A percentile compares a stretch with the other conserved stretches of the same genome.
Evolutionary conservation across 2,888 invertebrate species (phyloP).

Genomic region (Tribolium freemani): DNA sequence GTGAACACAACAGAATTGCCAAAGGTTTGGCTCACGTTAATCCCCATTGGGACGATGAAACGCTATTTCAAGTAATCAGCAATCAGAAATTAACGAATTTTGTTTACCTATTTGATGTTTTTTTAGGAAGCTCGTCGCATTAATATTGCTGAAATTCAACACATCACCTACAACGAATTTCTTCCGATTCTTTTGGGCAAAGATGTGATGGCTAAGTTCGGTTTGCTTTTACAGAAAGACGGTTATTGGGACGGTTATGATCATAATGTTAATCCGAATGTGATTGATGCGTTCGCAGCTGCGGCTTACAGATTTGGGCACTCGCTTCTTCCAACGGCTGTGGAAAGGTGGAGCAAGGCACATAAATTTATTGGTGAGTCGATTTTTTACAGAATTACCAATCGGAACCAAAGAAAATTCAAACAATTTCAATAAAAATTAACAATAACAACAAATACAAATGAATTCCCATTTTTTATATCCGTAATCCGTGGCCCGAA

Average conservation of each 20-base stretch:
- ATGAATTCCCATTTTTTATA: too few species aligned
- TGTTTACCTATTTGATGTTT: background rate
- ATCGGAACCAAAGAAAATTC: too few species aligned
- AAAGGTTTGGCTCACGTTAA: constrained; percentile 82
- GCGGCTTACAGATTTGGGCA: constrained; percentile 95
- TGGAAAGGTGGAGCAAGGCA: constrained; percentile 95
- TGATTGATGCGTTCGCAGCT: constrained; percentile 90
- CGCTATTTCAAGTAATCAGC: constrained; percentile 79
- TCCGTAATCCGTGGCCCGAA: too few species aligned
- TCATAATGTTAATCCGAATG: constrained; percentile 86
- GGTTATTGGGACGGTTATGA: constrained; percentile 90
- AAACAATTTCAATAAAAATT: too few species aligned
- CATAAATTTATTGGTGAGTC: constrained; percentile 89
- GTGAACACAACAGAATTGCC: constrained; percentile 92
- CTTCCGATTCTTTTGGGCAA: constrained; percentile 90
- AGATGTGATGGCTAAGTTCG: constrained; percentile 93
- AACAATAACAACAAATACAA: too few species aligned
- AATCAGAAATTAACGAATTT: background rate
- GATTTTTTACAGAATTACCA: background rate
- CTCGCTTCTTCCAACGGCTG: constrained; percentile 89
- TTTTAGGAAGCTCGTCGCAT: constrained; percentile 82
- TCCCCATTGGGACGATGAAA: constrained; percentile 95
- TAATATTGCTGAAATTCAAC: constrained; percentile 88
- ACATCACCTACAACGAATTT: constrained; percentile 92
- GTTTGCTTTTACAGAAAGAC: constrained; percentile 85